These are phyloP conservation scores for Netelia inedita DNA, from an alignment of 2,888 invertebrate genomes.

Conservation along the genomic window DNA sequence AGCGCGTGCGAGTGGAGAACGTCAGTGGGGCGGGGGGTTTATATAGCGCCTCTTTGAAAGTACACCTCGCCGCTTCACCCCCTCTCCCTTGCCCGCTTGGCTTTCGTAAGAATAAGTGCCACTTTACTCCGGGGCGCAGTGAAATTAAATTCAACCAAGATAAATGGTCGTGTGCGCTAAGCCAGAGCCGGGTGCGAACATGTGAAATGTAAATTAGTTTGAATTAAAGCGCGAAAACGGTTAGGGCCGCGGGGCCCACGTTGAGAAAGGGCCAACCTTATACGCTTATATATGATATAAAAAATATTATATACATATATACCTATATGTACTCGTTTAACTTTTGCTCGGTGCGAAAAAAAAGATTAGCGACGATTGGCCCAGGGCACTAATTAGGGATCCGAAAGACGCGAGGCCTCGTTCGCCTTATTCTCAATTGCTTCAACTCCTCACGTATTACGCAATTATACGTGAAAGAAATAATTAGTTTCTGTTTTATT, in stretches of 20 bases:
- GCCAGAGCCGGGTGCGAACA: conserved; percentile 73
- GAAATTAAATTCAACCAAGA: conserved; percentile 82
- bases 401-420: neutral
- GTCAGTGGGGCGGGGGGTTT: conserved; percentile 50
- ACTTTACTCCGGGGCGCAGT: conserved; percentile 75
- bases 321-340: too few species aligned
- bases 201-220: conserved; percentile 81
- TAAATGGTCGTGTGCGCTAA: conserved; percentile 75
- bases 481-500: neutral
- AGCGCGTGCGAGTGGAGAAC: conserved; percentile 50
- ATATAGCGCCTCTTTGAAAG: conserved; percentile 69
- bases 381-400: neutral
- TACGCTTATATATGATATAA: neutral
- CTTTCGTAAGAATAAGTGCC: conserved; percentile 79
- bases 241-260: conserved; percentile 44
- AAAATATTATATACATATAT: neutral
- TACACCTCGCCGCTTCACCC: conserved; percentile 39
- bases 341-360: too few species aligned
- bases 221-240: conserved; percentile 76
- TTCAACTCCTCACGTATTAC: neutral
- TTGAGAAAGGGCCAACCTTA: neutral
- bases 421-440: neutral
- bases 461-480: neutral
- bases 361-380: neutral
- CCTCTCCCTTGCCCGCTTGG: conserved; percentile 38